Conservation (phyloP, 2,797 vertebrate species). For the Hyperoplus immaculatus region DNA sequence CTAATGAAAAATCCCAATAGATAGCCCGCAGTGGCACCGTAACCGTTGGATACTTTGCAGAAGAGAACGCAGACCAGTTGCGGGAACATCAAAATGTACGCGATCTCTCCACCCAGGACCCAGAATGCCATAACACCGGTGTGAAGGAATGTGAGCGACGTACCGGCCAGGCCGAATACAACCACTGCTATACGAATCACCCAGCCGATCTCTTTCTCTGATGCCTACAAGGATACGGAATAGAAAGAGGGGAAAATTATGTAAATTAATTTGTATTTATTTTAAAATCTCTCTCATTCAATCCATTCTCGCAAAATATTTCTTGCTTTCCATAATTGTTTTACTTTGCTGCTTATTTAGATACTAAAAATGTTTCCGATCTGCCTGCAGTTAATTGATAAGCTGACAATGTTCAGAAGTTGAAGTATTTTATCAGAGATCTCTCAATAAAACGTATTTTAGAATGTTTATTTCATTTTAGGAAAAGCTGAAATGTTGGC, state of each 20-base stretch:
- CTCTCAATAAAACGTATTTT: no score
- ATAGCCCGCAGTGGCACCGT: slow-evolving; percentile 48
- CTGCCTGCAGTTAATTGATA: no score
- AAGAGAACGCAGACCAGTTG: slow-evolving; percentile 85
- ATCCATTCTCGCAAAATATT: no score
- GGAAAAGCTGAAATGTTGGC: no score
- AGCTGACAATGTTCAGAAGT: no score
- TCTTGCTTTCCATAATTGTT: no score
- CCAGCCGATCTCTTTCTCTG: slow-evolving; percentile 77
- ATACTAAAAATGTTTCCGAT: no score
- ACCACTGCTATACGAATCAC: slow-evolving; percentile 77
- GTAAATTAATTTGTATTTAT: no score
- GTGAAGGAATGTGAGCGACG: slow-evolving; percentile 71
- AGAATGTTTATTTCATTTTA: no score
- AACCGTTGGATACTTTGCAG: slow-evolving; percentile 70
- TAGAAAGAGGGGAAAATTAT: not conserved
- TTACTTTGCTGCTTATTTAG: no score
- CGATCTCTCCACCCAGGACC: slow-evolving; percentile 80
- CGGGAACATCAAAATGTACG: slow-evolving; percentile 81
- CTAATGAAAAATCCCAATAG: not conserved
- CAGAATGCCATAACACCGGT: slow-evolving; percentile 75
- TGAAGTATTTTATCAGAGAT: no score
- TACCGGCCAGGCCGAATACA: slow-evolving; percentile 67
- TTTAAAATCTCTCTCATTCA: no score
- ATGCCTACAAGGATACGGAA: slow-evolving; percentile 64